Percentiles rank a stretch among this genome's conserved stretches.
These are phyloP conservation scores for Cheilosia impressa DNA, from an alignment of 2,888 invertebrate genomes.

Conservation along the genomic window DNA sequence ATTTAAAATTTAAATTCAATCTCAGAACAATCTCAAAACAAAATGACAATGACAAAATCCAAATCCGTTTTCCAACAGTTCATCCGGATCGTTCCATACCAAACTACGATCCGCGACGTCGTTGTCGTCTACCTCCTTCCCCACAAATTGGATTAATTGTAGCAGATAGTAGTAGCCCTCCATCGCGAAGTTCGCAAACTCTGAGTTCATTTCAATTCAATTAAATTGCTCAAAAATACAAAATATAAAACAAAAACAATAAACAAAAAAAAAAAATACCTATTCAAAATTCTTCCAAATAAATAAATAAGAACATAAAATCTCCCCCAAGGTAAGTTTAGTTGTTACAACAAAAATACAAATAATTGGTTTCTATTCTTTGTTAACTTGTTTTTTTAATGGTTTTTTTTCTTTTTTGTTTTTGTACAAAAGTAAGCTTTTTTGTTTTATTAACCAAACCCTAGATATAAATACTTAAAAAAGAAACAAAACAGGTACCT, in stretches of 20 bases:
- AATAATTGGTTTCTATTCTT: constrained; percentile 78
- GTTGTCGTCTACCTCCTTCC: constrained; percentile 76
- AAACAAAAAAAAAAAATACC: constrained; percentile 18
- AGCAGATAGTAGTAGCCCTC: constrained; percentile 81
- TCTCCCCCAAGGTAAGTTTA: constrained; percentile 81
- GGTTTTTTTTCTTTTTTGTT: constrained; percentile 72
- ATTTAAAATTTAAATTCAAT: constrained; percentile 1
- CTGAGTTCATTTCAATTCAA: constrained; percentile 79
- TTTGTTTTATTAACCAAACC: constrained; percentile 70
- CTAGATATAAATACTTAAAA: constrained; percentile 56
- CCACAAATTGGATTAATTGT: constrained; percentile 80
- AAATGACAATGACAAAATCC: constrained; percentile 72
- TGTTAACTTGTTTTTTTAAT: constrained; percentile 71
- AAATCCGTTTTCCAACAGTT: constrained; percentile 82
- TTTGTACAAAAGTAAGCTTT: constrained; percentile 64
- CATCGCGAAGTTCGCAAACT: constrained; percentile 76
- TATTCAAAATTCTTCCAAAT: constrained; percentile 74
- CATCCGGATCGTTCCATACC: constrained; percentile 79
- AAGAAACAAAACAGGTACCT: constrained; percentile 75
- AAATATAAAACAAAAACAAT: constrained; percentile 39
- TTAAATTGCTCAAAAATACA: constrained; percentile 59
- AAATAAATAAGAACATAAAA: constrained; percentile 75
- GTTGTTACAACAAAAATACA: constrained; percentile 77
- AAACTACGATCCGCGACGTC: constrained; percentile 82
- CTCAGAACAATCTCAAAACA: constrained; percentile 46